Conservation (phyloP, 2,797 vertebrate species). For the Eulemur albifrons region DNA sequence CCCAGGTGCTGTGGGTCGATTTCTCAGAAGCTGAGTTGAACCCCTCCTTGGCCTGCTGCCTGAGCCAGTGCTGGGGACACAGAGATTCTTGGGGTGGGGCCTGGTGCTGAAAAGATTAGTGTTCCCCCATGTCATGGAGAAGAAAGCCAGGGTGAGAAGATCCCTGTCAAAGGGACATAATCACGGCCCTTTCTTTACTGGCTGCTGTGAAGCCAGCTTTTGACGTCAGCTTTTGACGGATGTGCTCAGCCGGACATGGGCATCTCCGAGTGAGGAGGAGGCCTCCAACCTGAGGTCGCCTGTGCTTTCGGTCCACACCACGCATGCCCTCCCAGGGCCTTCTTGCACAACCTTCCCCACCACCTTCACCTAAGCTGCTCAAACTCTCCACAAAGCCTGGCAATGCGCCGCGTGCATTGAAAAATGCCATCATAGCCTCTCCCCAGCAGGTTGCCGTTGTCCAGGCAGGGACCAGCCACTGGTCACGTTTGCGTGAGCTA, state of each 20-base stretch:
- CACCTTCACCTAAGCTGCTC: rapidly evolving
- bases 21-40: not conserved
- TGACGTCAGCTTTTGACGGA: rapidly evolving
- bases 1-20: not conserved
- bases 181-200: rapidly evolving
- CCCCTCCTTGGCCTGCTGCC: not conserved
- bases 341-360: rapidly evolving
- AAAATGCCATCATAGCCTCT: not conserved
- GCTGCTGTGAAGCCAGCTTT: not conserved
- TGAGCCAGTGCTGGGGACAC: not conserved
- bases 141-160: not conserved
- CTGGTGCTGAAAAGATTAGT: too few species aligned
- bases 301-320: not conserved
- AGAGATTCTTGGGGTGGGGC: not conserved
- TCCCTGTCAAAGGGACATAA: rapidly evolving
- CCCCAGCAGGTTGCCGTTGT: not conserved
- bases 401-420: rapidly evolving
- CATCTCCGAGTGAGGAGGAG: not conserved
- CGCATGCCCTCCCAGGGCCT: rapidly evolving
- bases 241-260: not conserved
- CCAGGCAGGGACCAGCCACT: not conserved
- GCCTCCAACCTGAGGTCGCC: rapidly evolving
- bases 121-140: not conserved
- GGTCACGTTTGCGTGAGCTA: not conserved
- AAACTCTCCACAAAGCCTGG: not conserved